phyloP scores from a whole-genome alignment of 2,113 vertebrate species.

The Motacilla alba region DNA sequence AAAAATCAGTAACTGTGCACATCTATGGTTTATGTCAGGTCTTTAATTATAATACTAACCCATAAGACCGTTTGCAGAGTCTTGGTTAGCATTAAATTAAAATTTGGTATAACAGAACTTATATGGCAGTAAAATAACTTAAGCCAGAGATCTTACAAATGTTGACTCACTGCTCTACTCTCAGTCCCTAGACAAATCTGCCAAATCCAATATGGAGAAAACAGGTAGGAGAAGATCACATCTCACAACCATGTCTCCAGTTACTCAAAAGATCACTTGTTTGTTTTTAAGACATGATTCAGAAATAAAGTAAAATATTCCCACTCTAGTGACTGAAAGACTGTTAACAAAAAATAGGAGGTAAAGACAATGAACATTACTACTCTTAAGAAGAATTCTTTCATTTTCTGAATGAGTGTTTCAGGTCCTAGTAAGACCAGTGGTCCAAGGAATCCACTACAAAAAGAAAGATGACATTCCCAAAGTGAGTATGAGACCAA shows the following conservation, averaged over 20 bases:
- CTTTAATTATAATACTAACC: background rate
- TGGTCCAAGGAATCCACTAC: background rate
- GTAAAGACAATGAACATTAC: accelerated
- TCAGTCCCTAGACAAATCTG: background rate
- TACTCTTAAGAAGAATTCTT: background rate
- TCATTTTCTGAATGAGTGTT: background rate
- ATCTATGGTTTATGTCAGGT: background rate
- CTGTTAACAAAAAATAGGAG: background rate
- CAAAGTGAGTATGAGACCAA: background rate
- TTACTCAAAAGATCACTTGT: background rate
- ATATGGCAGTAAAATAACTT: background rate
- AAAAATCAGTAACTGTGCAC: background rate
- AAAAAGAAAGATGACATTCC: background rate
- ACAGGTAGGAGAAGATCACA: background rate
- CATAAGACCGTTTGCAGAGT: background rate
- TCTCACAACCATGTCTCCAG: background rate
- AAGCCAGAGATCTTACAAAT: background rate
- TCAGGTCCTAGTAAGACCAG: background rate
- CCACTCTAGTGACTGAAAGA: background rate
- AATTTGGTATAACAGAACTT: background rate
- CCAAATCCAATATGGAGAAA: background rate
- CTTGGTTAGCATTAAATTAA: background rate
- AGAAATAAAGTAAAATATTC: background rate
- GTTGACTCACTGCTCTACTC: background rate
- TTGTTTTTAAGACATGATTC: background rate